Evolutionary conservation across 2,888 invertebrate species (phyloP).

Genomic region (Anthophora plumipes): DNA sequence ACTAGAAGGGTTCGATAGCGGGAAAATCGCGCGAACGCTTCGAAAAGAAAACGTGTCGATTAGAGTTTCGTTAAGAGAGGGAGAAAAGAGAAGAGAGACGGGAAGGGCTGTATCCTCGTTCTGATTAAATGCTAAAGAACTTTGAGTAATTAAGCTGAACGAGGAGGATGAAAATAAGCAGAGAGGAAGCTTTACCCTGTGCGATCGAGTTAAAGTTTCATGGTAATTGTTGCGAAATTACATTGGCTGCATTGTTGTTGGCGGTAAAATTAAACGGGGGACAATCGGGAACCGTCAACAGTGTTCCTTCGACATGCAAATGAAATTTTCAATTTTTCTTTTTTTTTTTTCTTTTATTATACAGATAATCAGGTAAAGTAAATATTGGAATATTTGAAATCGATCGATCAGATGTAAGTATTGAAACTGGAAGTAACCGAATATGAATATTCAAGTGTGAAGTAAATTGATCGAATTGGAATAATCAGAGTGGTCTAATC

Average conservation of each 20-base stretch:
- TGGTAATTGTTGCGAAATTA: conserved; percentile 29
- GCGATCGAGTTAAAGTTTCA: conserved; percentile 18
- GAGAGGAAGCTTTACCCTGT: background rate
- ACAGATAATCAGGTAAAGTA: too few species aligned
- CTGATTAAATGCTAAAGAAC: conserved; percentile 45
- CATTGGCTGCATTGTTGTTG: conserved; percentile 18
- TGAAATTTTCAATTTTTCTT: background rate
- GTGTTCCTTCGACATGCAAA: background rate
- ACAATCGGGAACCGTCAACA: background rate
- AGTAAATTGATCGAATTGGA: too few species aligned
- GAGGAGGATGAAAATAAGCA: background rate
- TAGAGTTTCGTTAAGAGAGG: conserved; percentile 2
- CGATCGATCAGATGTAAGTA: too few species aligned
- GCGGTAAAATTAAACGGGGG: conserved; percentile 18
- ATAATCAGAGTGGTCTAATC: too few species aligned
- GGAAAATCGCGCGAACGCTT: conserved; percentile 18
- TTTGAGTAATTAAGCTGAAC: conserved; percentile 40
- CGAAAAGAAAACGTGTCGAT: conserved; percentile 19
- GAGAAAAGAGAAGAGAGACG: background rate
- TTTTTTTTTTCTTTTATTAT: too few species aligned
- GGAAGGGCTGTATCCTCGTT: background rate
- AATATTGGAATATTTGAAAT: too few species aligned
- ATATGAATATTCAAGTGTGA: too few species aligned
- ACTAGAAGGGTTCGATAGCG: background rate
- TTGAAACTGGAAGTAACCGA: too few species aligned